Base-by-base conservation (phyloP, 2,113 vertebrate genomes). In the Mastomys natalensis region DNA sequence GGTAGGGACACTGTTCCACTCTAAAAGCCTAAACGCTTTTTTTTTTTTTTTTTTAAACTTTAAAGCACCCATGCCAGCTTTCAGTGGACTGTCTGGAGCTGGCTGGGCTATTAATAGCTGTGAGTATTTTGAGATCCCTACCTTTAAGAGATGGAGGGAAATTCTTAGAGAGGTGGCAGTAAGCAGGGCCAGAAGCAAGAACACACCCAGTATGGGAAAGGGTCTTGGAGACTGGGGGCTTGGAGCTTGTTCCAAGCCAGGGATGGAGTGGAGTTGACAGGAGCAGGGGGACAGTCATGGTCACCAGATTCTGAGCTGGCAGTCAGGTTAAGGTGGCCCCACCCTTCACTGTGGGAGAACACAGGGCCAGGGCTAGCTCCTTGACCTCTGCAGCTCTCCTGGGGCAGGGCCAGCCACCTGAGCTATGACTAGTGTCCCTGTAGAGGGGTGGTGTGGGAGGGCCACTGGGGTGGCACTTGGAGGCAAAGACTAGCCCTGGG, bases 111-210 rank as follows among this genome's bases (percentile, higher is more conserved):
- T 98, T 97, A 97, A 98, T 98, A 98, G 95, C 89, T 74, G 77
- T 84, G 96, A 95, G 96, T 97, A 97, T 97, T 98, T 98, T 96
- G 96, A 97, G 96, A 96, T 98, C 95, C 86, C 77, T 95, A 96
- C 82, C 94, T 97, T 96, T 91, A 96, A 96, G 97, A 97, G 95
- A 92, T 72, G 74, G 95, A 94, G 92, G 77, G 95, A 94, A 89
- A 98, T 98, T 97, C 97, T 97, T 98, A 95, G 97, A 97, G 97
- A 97, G 96, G 97, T 97, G 97, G 95, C 95, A 89, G 87, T 93
- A 87, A 96, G 62, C 93, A 89, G 97, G 95, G 88, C 73, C 64
- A 64, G 82, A 94, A 90, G 85, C 40, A 66, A 92, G 95, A 87
- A 73, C 26, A 72, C n/a, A 68, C 70, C 76, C 37, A 16, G 37